Evolutionary conservation across 2,888 invertebrate genomes (phyloP).

Genomic region (Xanthia togata): DNA sequence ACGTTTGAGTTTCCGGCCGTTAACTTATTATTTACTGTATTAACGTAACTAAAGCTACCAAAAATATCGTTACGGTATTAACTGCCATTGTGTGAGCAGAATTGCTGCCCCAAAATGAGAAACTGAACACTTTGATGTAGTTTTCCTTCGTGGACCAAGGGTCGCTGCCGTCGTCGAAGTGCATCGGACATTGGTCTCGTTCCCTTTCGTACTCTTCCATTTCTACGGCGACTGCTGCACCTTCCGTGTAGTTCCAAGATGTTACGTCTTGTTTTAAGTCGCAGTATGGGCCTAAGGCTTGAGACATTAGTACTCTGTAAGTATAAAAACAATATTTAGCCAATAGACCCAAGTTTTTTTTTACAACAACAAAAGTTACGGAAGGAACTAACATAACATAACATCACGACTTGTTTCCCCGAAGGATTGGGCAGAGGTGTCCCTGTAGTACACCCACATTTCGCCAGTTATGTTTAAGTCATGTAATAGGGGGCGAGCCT

Average conservation of each 20-base stretch:
- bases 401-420: too few relatives aligned
- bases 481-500: too few relatives aligned
- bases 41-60: constrained; percentile 69
- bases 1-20: constrained; percentile 11
- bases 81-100: constrained; percentile 69
- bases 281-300: constrained; percentile 97
- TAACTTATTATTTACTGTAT: constrained; percentile 65
- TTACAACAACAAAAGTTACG: too few relatives aligned
- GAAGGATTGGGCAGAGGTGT: too few relatives aligned
- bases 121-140: constrained; percentile 92
- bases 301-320: constrained; percentile 91
- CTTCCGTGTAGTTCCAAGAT: constrained; percentile 96
- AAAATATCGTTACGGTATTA: constrained; percentile 68
- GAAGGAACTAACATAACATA: too few relatives aligned
- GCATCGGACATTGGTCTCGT: constrained; percentile 99
- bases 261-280: constrained; percentile 97
- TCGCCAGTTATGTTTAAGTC: too few relatives aligned
- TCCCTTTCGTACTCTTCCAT: constrained; percentile 98
- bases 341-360: too few relatives aligned
- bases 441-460: too few relatives aligned
- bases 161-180: constrained; percentile 97
- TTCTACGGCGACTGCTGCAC: constrained; percentile 97
- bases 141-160: constrained; percentile 95
- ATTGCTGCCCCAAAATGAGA: constrained; percentile 83
- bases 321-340: constrained; percentile 23